Evolutionary conservation across 2,888 invertebrate genomes (phyloP), one percentile per base, ranked within the genome.

Genomic region (Malacosoma neustria): DNA sequence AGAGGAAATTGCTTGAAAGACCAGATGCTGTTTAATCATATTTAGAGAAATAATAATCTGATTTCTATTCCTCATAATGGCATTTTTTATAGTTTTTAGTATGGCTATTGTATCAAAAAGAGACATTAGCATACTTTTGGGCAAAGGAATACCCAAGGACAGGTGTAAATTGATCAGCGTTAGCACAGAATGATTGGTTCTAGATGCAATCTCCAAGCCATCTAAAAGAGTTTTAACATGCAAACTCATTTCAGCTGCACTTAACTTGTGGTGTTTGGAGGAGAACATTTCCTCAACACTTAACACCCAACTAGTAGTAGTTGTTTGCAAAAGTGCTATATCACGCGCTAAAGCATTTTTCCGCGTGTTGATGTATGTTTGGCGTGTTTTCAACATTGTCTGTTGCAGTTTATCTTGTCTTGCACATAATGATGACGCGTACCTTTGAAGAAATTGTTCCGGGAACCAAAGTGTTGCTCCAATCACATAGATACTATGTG

Each of bases 391-490:
- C 1, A 76, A 53, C 64, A 86, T 77, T 31, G 52, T 61, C 54
- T 84, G 82, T 9, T 74, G 63, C 40, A 82, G 52, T 58, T 84
- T 86, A 14, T 69, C 72, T 67, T 87, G 72, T 70, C 73, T 69
- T 70, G 87, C 70, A 74, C 87, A 66, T 72, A 89, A 63, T 51
- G 91, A 72, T 50, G 89, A 82, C 44, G 89, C 77, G 68, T 90
- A 88, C 49, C 89, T 88, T 33, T 87, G 73, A 3, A 98, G 84
- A 73, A 97, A 98, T 51, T 90, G 88, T 63, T 92, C 93, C 0
- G 97, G 95, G 57, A 93, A 91, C 96, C 96, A 98, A 37, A 95
- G 71, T 11, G 93, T 87, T 60, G 93, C 93, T 1, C 95, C 96
- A 40, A 90, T 87, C 22, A 98, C 74, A 33, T 92, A 91, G 40